Evolutionary conservation across 2,113 vertebrate genomes (phyloP), one percentile per base, ranked within the genome.

Genomic region (Fulmarus glacialis): DNA sequence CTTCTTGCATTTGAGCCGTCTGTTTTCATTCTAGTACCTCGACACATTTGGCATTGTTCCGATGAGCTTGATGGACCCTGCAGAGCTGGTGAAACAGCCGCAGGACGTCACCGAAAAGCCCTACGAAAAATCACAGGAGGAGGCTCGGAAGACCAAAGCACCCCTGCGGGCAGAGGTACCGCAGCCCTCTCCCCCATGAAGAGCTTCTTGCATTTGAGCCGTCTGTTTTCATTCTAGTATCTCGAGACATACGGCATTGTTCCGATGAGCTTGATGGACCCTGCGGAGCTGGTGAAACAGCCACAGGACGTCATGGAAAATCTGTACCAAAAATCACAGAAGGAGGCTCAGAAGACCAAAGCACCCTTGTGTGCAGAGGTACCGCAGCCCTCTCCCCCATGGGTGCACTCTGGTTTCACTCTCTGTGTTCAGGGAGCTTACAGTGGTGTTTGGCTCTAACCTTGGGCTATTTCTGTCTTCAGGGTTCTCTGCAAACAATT

Each of bases 81-180:
- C 26, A 27, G 50, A 52, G 50, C 50, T 52, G 26, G 50, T 52
- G 8, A 99, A 99, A 82, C 99, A 99, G 95, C 99, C 99, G 22
- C 98, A 98, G 80, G 99, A 99, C 36, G 98, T 98, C 81, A 99
- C 99, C 1, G 99, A 99, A 95, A 99, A 98, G 92, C 99, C 99
- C 1, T 99, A 99, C 93, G 98, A 98, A 56, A 98, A 96, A 60
- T 29, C 85, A 4, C 72, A 50, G 3, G 98, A 98, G 68, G 98
- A 98, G 55, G 90, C 89, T 40, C 74, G 88, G 6, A 89, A 87
- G 36, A 84, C 55, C 66, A 95, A 90, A 73, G 75, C 64, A 32
- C 56, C 50, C 47, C 48, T 88, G 68, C 82, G 74, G 19, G 52
- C 81, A 73, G 93, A 97, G 96, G 97, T 98, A 86, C 23, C 1